A percentile compares a stretch with the other conserved stretches of the same genome.
Conservation (phyloP, 2,888 invertebrate genomes). For the Melikaiella ostensackeni region DNA sequence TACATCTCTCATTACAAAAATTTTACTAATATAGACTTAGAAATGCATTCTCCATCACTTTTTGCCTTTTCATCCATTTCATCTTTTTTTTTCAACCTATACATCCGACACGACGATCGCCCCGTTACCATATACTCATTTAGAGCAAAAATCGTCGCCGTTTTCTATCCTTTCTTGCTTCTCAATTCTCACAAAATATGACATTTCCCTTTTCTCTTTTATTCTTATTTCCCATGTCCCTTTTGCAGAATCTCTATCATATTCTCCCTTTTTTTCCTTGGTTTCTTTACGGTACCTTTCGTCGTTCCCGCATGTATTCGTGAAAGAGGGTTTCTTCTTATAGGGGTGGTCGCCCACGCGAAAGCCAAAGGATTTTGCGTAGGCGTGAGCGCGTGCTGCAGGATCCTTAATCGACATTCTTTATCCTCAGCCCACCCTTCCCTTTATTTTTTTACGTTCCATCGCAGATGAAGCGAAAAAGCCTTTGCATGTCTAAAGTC, state of each 20-base stretch:
- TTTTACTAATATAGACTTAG: too few species aligned
- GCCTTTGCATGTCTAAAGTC: not conserved
- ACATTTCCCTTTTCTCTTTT: not conserved
- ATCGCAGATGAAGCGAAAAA: not conserved
- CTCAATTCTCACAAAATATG: not conserved
- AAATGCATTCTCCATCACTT: too few species aligned
- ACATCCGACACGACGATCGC: not conserved
- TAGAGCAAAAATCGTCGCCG: not conserved
- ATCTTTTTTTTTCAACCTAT: not conserved
- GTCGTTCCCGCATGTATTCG: not conserved
- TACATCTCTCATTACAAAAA: too few species aligned
- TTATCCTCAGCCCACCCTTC: not conserved
- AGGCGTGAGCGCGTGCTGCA: constrained; percentile 27
- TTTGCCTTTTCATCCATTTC: too few species aligned
- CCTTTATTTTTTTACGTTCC: not conserved
- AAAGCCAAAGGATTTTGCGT: constrained; percentile 38
- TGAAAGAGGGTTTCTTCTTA: not conserved
- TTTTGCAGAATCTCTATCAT: not conserved
- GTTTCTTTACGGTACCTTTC: not conserved
- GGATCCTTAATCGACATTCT: constrained; percentile 7
- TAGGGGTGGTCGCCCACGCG: constrained; percentile 40
- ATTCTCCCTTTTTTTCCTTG: constrained; percentile 9
- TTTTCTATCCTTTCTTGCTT: not conserved
- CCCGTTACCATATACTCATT: not conserved
- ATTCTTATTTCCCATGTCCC: not conserved